A percentile compares a stretch with the other conserved stretches of the same genome.
These are phyloP conservation scores for Willowsia nigromaculata DNA, from an alignment of 2,888 invertebrate genomes.

Conservation along the genomic window DNA sequence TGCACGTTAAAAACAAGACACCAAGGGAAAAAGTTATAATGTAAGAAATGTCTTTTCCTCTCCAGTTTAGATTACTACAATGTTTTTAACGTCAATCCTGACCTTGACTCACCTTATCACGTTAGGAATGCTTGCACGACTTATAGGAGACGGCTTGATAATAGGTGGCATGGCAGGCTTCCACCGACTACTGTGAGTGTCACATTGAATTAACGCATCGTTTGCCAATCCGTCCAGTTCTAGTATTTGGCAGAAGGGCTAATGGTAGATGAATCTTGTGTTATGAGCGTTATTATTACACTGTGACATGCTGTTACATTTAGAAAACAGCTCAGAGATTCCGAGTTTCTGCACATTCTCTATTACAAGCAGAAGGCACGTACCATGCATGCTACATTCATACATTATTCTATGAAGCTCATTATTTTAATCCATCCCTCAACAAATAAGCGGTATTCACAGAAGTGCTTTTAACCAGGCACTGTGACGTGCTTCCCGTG, in stretches of 20 bases:
- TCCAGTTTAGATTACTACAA: background rate
- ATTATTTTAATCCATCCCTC: no score
- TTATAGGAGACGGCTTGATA: background rate
- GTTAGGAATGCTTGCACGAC: background rate
- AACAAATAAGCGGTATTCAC: no score
- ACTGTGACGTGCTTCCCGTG: no score
- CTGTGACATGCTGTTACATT: background rate
- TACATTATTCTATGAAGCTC: no score
- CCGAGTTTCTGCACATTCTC: background rate
- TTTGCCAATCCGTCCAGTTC: background rate
- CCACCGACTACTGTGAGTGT: background rate
- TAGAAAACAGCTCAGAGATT: background rate
- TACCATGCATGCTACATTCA: no score
- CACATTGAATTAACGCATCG: slow-evolving; percentile 42
- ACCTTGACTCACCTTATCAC: slow-evolving; percentile 52
- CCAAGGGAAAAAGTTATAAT: background rate
- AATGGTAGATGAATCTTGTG: background rate
- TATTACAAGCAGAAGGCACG: no score
- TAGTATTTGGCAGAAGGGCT: background rate
- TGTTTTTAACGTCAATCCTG: slow-evolving; percentile 36
- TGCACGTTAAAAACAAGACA: background rate
- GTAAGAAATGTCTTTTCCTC: background rate
- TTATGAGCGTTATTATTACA: background rate
- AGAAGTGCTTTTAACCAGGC: no score
- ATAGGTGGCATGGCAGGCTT: background rate